Conservation (phyloP, 2,797 vertebrate species). For the Denticeps clupeoides region DNA sequence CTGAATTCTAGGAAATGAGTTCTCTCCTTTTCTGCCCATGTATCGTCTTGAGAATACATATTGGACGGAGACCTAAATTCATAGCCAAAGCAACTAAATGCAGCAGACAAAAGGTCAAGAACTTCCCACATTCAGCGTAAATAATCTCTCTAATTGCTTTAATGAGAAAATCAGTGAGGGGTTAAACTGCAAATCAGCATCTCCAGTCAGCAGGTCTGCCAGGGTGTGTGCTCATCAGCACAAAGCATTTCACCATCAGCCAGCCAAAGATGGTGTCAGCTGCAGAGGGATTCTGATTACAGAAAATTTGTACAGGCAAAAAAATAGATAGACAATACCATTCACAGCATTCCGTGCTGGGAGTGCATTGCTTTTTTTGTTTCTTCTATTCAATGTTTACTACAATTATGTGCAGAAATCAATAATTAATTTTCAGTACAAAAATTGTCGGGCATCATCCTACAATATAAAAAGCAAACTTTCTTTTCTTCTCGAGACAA, state of each 20-base stretch:
- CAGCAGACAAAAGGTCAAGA: constrained; percentile 4
- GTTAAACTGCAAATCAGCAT: constrained; percentile 13
- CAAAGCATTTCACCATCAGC: not conserved
- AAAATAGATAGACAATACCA: no score
- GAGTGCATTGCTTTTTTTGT: no score
- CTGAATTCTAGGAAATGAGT: constrained; percentile 1
- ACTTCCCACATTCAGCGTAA: constrained; percentile 13
- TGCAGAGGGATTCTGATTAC: no score
- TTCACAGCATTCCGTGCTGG: no score
- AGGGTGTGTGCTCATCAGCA: not conserved
- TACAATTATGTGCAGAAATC: constrained; percentile 22
- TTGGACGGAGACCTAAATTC: not conserved
- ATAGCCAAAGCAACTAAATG: constrained; percentile 2
- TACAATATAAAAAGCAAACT: no score
- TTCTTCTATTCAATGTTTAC: constrained; percentile 17
- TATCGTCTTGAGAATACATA: not conserved
- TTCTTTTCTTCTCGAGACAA: no score
- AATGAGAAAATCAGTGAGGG: constrained; percentile 24
- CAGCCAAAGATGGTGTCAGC: no score
- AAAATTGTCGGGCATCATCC: no score
- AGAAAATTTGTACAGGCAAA: no score
- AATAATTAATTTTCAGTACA: no score
- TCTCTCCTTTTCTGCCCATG: not conserved
- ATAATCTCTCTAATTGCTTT: constrained; percentile 18
- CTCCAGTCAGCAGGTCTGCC: constrained; percentile 1